A percentile compares a stretch with the other conserved stretches of the same genome.
phyloP scores from a whole-genome alignment of 2,113 vertebrate species.

The Muscicapa adusta region DNA sequence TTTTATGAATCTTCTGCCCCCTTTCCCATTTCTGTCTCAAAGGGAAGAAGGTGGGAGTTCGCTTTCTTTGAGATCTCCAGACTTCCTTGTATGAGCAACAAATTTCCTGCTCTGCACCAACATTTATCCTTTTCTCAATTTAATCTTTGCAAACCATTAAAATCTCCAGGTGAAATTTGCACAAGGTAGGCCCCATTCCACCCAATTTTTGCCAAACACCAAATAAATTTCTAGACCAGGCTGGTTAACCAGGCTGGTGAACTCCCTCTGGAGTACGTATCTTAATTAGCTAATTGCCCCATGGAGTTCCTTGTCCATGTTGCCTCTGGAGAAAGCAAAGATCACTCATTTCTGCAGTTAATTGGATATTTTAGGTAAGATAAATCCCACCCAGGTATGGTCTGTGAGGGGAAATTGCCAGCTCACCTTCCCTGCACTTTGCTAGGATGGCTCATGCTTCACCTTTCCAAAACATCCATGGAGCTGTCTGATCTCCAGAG shows the following conservation, averaged over 20 bases:
- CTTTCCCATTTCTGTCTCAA: not conserved
- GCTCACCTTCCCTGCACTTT: not conserved
- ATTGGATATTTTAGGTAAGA: not conserved
- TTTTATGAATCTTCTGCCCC: not conserved
- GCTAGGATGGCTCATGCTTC: not conserved
- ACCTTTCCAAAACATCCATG: not conserved
- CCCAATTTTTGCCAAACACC: not conserved
- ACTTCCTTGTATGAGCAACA: not conserved
- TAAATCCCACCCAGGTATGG: not conserved
- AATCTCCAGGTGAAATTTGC: not conserved
- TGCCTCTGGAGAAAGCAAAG: not conserved
- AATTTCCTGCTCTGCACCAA: not conserved
- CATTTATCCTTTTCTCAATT: not conserved
- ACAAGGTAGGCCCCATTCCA: not conserved
- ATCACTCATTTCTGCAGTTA: not conserved
- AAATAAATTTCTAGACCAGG: not conserved
- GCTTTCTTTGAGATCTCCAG: not conserved
- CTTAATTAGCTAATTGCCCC: not conserved
- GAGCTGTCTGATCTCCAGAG: not conserved
- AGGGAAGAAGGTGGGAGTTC: not conserved
- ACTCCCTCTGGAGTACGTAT: accelerated
- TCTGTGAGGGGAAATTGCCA: not conserved
- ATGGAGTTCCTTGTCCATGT: not conserved
- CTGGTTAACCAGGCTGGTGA: not conserved
- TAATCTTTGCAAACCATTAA: not conserved